Evolutionary conservation across 2,113 vertebrate genomes (phyloP).

Genomic region (Pleuronectes platessa): DNA sequence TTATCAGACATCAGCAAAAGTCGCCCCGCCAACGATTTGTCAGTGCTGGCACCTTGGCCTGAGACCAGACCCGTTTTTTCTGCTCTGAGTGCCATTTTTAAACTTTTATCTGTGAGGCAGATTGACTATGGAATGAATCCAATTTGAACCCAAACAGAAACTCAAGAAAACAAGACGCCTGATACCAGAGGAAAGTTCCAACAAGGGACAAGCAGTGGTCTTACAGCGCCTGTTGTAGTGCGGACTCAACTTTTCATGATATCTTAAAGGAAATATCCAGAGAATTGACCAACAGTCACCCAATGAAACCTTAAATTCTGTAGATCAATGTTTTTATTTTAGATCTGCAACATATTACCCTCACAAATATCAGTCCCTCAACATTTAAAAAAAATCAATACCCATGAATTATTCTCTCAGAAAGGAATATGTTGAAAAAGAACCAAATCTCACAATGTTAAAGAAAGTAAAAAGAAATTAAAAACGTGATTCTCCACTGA

Average conservation of each 20-base stretch:
- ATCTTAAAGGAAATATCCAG: not conserved
- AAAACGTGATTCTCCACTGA: too few relatives aligned
- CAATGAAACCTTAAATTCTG: not conserved
- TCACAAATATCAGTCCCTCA: not conserved
- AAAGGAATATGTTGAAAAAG: too few relatives aligned
- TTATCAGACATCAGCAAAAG: constrained; percentile 62
- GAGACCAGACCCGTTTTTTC: constrained; percentile 31
- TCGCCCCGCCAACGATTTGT: constrained; percentile 36
- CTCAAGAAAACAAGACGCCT: constrained; percentile 36
- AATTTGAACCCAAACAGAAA: constrained; percentile 32
- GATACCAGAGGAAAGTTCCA: constrained; percentile 12
- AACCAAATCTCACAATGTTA: too few relatives aligned
- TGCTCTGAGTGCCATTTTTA: constrained; percentile 47
- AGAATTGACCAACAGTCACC: not conserved
- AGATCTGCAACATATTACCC: not conserved
- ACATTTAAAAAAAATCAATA: too few relatives aligned
- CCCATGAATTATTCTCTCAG: too few relatives aligned
- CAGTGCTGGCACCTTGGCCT: constrained; percentile 31
- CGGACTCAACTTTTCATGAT: not conserved
- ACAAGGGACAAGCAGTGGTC: not conserved
- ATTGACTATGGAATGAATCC: constrained; percentile 23
- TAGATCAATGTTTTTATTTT: not conserved
- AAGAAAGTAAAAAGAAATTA: too few relatives aligned
- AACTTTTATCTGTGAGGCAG: constrained; percentile 44
- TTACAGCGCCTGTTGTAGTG: not conserved